Evolutionary conservation across 2,797 vertebrate genomes (phyloP), one percentile per base, ranked within the genome.

Genomic region (Sebastes trivittatus): DNA sequence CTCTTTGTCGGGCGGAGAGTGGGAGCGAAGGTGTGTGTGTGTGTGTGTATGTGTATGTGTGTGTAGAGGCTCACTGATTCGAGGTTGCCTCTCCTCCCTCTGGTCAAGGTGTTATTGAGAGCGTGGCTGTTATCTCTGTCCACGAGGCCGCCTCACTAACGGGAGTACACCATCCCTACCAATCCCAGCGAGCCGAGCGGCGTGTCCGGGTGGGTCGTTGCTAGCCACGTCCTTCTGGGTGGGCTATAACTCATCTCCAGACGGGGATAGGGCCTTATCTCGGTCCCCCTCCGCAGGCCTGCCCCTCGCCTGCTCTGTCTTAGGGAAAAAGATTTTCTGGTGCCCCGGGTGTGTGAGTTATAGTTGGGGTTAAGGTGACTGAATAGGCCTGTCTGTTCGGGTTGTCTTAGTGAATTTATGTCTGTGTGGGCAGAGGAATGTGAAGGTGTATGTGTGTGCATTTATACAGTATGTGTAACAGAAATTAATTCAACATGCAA

Each of bases 71-170:
- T 87, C 49, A 66, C 65, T 89, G 89, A 91, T 87, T 92, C 42
- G 34, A 68, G 67, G 79, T 72, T 71, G 66, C 89, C 73, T 90
- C 86, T 82, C 89, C 87, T 92, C 86, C 87, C 82, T 83, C 75
- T 92, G 94, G 92, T 93, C 93, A 95, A 94, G 90, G 93, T 94
- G 92, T 95, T 95, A 93, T 94, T 95, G 93, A 94, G 92, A 93
- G 89, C 6, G 61, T 66, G 77, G 66, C 73, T 59, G 88, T 94
- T 95, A 95, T 96, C 94, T 93, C 80, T 83, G 80, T 73, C 80
- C 76, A 68, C n/a, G 90, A 89, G 85, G 90, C 87, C 75, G 80
- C 86, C 83, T 92, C 82, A 11, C 86, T 85, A 88, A 86, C 78
- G 3, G 80, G 75, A 85, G 70, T 55, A 87, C 83, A 75, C 82